Base-by-base conservation (phyloP, 2,888 invertebrate species). In the Griposia aprilina region DNA sequence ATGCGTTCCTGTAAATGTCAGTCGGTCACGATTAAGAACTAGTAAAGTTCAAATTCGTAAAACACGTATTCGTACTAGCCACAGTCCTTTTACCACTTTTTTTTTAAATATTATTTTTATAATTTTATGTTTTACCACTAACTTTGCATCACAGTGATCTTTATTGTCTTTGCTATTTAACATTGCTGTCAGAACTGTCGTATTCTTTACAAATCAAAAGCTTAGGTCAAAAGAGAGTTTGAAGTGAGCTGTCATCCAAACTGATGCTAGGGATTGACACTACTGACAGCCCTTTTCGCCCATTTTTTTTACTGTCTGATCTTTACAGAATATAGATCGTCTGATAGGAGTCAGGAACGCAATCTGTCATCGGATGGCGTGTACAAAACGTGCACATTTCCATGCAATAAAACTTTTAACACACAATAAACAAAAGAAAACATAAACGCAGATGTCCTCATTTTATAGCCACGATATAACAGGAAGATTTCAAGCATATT, bases 381-480 rank as follows among this genome's bases (percentile, higher is more conserved):
- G 10, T 10, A 23, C 30, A 75, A 75, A 59, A 62, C 59, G 52
- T 75, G 23, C 68, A 60, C 59, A 80, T 69, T 69, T 80, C 17
- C 50, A 30, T 45, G 26, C 62, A 80, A 63, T 68, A 82, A 79
- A 78, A 72, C 20, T 69, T 69, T 72, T 62, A 82, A 65, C 60
- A 72, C 55, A 15, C 55, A 60, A 52, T 73, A 76, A 83, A 74
- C 50, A 69, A 80, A 72, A 69, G 7, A 67, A 63, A 62, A 73
- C 45, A 45, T 45, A 81, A 81, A 73, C 81, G 20, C 69, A 66
- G 26, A 73, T 65, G 70, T 81, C 81, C 70, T 36, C 69, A 71
- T 84, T 84, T 83, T 83, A 84, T 71, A 65, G 71, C 60, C 55
- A 48, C 62, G 30, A 65, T 65, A 80, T 78, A 69, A 68, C 75